Percentiles rank a stretch among this genome's conserved stretches.
These are phyloP conservation scores for Notarius quadriscutis DNA, from an alignment of 2,113 vertebrate genomes.

Conservation along the genomic window DNA sequence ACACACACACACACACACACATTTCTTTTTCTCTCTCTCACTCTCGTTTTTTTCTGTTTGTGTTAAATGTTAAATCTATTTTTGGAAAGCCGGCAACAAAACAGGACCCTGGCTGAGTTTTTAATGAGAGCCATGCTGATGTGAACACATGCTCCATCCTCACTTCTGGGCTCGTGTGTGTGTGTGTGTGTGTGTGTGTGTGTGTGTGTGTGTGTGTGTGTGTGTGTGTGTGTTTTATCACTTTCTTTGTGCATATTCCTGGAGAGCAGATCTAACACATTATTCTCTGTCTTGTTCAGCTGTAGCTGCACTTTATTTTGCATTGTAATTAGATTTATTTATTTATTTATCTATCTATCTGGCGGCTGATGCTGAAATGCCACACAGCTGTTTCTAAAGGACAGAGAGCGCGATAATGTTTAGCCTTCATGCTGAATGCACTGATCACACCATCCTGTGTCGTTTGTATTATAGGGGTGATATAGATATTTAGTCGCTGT, in stretches of 20 bases:
- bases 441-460: background rate
- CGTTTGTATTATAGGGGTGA: background rate
- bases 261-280: background rate
- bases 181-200: constrained; percentile 5
- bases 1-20: too few relatives aligned
- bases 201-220: constrained; percentile 14
- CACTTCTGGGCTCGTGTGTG: background rate
- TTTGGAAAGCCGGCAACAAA: constrained; percentile 20
- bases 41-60: background rate
- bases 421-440: background rate
- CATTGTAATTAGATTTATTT: background rate
- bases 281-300: constrained; percentile 4
- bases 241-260: background rate
- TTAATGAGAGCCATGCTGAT: constrained; percentile 7
- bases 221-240: background rate
- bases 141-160: constrained; percentile 18
- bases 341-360: background rate
- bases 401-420: background rate
- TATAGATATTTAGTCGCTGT: too few relatives aligned
- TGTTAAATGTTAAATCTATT: constrained; percentile 31
- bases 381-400: constrained; percentile 1
- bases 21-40: background rate
- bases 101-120: constrained; percentile 15
- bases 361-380: constrained; percentile 5
- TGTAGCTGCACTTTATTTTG: background rate